Evolutionary conservation across 2,888 invertebrate genomes (phyloP).

Genomic region (Drosophila austrosaltans): DNA sequence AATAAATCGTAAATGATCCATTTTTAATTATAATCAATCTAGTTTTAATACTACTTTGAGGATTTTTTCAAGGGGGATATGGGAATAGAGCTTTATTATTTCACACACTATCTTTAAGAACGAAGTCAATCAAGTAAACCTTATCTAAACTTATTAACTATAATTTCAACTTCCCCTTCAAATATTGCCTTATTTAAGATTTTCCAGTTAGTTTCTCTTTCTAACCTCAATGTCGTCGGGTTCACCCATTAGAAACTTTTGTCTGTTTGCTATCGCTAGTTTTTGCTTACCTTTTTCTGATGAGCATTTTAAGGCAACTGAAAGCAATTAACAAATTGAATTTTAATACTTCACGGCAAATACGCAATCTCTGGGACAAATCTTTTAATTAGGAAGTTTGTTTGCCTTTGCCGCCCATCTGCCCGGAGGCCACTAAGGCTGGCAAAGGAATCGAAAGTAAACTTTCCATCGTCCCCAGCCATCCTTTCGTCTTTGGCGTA

Average conservation of each 20-base stretch:
- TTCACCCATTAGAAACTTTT: constrained; percentile 1
- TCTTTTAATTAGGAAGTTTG: constrained; percentile 59
- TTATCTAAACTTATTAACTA: too few relatives aligned
- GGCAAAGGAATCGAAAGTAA: background rate
- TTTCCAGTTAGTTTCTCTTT: background rate
- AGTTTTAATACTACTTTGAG: too few relatives aligned
- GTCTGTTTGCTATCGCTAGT: background rate
- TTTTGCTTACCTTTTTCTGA: constrained; percentile 9
- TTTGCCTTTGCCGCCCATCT: background rate
- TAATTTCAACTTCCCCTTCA: background rate
- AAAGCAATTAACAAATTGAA: constrained; percentile 52
- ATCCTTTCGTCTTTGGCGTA: constrained; percentile 21
- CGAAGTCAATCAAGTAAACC: too few relatives aligned
- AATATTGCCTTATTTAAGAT: background rate
- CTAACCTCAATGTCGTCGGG: background rate
- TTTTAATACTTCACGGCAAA: constrained; percentile 37
- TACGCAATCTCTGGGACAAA: constrained; percentile 50
- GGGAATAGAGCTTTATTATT: too few relatives aligned
- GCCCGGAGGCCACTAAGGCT: background rate
- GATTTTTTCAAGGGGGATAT: too few relatives aligned
- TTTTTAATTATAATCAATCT: too few relatives aligned
- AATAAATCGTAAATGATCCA: too few relatives aligned
- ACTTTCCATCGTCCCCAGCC: background rate
- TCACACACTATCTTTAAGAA: too few relatives aligned
- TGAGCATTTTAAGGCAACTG: constrained; percentile 30